Conservation (phyloP, 2,888 invertebrate genomes). For the Uloborus plumipes region DNA sequence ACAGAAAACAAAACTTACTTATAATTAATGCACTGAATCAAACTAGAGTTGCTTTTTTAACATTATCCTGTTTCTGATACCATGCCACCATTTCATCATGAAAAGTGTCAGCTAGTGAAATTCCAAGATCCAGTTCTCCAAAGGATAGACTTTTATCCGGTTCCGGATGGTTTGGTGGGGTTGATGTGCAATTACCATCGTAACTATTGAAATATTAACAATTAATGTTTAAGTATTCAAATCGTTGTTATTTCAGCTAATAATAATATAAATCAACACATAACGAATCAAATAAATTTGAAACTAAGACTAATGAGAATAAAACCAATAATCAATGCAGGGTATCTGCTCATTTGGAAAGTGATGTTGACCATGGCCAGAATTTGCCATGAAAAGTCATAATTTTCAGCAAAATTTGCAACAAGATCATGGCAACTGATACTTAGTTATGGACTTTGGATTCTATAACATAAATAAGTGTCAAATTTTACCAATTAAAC, state of each 20-base stretch:
- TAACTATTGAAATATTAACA: conserved; percentile 4
- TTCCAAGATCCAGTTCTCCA: conserved; percentile 46
- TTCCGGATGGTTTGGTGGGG: conserved; percentile 27
- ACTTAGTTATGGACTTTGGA: too few relatives aligned
- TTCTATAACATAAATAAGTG: too few relatives aligned
- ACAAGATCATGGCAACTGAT: too few relatives aligned
- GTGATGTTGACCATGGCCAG: too few relatives aligned
- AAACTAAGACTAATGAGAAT: neutral
- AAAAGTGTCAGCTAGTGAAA: conserved; percentile 62
- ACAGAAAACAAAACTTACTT: neutral
- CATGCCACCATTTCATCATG: conserved; percentile 65
- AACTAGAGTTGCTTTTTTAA: conserved; percentile 64
- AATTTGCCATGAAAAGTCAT: too few relatives aligned
- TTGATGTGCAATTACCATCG: conserved; percentile 26
- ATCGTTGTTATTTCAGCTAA: neutral
- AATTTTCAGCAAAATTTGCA: too few relatives aligned
- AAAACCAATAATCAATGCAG: too few relatives aligned
- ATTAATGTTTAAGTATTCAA: neutral
- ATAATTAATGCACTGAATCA: conserved; percentile 1
- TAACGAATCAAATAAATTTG: neutral
- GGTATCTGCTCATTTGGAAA: too few relatives aligned
- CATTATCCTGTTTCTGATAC: conserved; percentile 63
- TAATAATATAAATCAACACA: neutral
- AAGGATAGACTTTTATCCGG: conserved; percentile 49
- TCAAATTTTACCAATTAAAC: too few relatives aligned